These are phyloP conservation scores for Phataginus tricuspis DNA, from an alignment of 2,797 vertebrate species.

Conservation along the genomic window DNA sequence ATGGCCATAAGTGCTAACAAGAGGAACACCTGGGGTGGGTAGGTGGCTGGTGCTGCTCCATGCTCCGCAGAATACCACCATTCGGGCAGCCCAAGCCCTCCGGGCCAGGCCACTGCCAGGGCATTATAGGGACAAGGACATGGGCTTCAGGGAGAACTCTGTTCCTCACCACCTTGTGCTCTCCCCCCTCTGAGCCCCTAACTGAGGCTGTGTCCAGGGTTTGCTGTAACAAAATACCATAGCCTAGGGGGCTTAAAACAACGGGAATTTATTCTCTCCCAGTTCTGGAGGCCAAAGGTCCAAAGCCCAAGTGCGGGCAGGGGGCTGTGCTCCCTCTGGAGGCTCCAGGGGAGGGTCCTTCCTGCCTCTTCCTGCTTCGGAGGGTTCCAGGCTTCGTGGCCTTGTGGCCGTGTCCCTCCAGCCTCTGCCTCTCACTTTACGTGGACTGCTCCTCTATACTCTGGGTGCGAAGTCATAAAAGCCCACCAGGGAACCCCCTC, in stretches of 20 bases:
- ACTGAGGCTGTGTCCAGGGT: rapidly evolving
- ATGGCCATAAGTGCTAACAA: rapidly evolving
- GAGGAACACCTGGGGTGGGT: no score
- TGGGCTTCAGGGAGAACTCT: rapidly evolving
- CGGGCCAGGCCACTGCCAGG: rapidly evolving
- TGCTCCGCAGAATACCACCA: rapidly evolving
- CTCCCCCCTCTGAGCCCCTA: background rate
- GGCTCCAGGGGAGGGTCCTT: background rate
- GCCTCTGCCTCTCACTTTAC: background rate
- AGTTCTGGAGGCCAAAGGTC: background rate
- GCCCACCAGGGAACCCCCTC: background rate
- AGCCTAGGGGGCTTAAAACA: rapidly evolving
- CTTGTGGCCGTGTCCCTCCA: background rate
- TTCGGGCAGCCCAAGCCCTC: background rate
- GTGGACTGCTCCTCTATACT: rapidly evolving
- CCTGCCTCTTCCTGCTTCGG: background rate
- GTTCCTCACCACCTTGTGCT: background rate
- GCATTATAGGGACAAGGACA: no score
- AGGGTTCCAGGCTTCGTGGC: background rate
- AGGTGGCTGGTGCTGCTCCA: rapidly evolving
- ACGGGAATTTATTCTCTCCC: rapidly evolving
- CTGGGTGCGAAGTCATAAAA: background rate
- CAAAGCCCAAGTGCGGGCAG: background rate
- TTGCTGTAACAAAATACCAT: background rate
- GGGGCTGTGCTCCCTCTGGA: rapidly evolving